Conservation (phyloP, 2,888 invertebrate genomes). For the Xanthia icteritia region DNA sequence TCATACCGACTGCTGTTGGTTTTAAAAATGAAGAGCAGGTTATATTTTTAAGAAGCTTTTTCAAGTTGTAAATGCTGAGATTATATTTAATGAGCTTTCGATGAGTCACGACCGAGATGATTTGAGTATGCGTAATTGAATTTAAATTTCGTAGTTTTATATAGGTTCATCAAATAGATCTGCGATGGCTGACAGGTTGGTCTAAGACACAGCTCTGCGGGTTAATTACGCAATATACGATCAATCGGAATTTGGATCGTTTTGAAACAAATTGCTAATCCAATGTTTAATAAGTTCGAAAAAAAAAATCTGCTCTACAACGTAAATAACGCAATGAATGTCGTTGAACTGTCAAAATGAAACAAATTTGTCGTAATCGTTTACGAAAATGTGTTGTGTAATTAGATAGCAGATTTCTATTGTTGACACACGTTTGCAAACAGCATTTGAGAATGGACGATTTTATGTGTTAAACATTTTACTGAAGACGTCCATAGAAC, state of each 20-base stretch:
- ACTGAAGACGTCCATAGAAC: background rate
- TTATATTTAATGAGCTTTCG: conserved; percentile 19
- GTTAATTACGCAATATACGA: too few species aligned
- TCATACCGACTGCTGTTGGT: conserved; percentile 28
- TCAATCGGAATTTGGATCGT: too few species aligned
- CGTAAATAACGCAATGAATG: too few species aligned
- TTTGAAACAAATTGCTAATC: too few species aligned
- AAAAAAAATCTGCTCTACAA: too few species aligned
- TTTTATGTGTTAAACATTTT: background rate
- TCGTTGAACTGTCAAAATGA: too few species aligned
- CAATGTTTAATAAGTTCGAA: too few species aligned
- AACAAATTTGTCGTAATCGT: too few species aligned
- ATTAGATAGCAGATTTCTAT: too few species aligned
- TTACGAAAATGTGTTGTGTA: too few species aligned
- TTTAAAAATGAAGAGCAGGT: conserved; percentile 35
- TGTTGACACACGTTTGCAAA: background rate
- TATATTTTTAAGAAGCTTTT: conserved; percentile 41
- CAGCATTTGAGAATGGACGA: background rate
- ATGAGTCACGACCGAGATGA: conserved; percentile 3
- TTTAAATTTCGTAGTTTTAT: background rate
- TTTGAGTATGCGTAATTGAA: conserved; percentile 9
- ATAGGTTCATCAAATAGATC: conserved; percentile 11
- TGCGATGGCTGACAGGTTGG: background rate
- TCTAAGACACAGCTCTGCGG: too few species aligned
- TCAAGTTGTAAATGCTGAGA: conserved; percentile 17